Conservation (phyloP, 2,888 invertebrate genomes). For the Watsonalla binaria region DNA sequence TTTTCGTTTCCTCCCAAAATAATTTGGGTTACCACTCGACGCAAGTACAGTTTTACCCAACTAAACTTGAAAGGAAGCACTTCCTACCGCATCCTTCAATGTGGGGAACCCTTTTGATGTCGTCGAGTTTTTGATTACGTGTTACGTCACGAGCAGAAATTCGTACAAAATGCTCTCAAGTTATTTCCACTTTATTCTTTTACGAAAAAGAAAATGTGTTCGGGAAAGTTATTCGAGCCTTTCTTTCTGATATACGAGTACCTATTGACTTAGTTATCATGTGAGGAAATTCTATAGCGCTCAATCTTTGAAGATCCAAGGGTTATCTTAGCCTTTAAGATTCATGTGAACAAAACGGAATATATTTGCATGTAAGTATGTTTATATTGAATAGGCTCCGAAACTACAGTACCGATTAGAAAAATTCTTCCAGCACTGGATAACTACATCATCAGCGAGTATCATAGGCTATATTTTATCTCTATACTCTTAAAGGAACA, state of each 20-base stretch:
- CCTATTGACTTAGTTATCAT: too few relatives aligned
- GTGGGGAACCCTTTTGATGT: conserved; percentile 21
- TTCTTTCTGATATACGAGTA: background rate
- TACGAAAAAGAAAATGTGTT: background rate
- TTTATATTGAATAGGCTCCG: too few relatives aligned
- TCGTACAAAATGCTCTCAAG: background rate
- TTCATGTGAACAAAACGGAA: too few relatives aligned
- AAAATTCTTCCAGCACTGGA: too few relatives aligned
- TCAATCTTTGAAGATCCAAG: too few relatives aligned
- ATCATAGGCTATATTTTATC: too few relatives aligned
- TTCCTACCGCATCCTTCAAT: background rate
- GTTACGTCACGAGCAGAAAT: conserved; percentile 12
- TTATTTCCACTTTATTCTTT: background rate
- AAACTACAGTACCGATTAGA: too few relatives aligned
- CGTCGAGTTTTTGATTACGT: conserved; percentile 9
- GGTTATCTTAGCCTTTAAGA: too few relatives aligned
- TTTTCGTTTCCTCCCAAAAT: conserved; percentile 9
- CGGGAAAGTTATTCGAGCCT: background rate
- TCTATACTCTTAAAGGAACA: too few relatives aligned
- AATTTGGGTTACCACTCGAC: conserved; percentile 20
- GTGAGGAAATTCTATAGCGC: too few relatives aligned
- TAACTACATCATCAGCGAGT: too few relatives aligned
- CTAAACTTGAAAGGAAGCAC: conserved; percentile 13
- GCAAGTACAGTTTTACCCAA: conserved; percentile 13
- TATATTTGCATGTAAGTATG: too few relatives aligned